These are phyloP conservation scores for Halictus rubicundus DNA, from an alignment of 1,140 invertebrate genomes.

Conservation along the genomic window DNA sequence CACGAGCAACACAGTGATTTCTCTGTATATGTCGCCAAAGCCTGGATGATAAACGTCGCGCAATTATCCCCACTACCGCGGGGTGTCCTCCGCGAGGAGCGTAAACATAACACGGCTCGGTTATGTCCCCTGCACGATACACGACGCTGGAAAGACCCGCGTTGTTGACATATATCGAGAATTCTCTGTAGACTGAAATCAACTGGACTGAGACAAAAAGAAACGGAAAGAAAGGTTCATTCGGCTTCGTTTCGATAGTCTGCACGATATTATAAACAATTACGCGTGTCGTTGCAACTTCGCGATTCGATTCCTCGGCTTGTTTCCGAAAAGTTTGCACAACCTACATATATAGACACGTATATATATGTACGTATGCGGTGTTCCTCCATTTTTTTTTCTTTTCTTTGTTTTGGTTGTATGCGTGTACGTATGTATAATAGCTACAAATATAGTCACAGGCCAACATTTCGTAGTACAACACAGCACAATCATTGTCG, in stretches of 20 bases:
- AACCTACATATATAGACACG: constrained; percentile 74
- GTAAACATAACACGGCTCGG: too few species aligned
- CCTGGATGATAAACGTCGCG: too few species aligned
- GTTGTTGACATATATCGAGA: too few species aligned
- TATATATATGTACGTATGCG: constrained; percentile 67
- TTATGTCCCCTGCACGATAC: too few species aligned
- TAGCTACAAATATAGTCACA: constrained; percentile 80
- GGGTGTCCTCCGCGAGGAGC: too few species aligned
- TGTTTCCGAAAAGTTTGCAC: constrained; percentile 67
- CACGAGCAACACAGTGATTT: too few species aligned
- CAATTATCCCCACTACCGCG: too few species aligned
- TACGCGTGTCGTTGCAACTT: neutral
- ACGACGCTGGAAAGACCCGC: too few species aligned
- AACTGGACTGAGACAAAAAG: neutral
- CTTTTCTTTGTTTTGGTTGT: constrained; percentile 1
- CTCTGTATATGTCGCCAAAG: too few species aligned
- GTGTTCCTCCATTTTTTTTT: constrained; percentile 15
- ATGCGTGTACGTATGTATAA: constrained; percentile 65
- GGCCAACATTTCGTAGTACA: constrained; percentile 81
- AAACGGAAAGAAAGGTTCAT: neutral
- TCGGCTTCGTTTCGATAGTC: neutral
- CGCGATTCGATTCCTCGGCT: constrained; percentile 39
- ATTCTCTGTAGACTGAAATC: neutral
- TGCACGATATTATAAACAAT: neutral
- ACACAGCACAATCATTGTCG: constrained; percentile 81